Conservation (phyloP, 1,140 invertebrate genomes). For the Pachypsylla venusta region DNA sequence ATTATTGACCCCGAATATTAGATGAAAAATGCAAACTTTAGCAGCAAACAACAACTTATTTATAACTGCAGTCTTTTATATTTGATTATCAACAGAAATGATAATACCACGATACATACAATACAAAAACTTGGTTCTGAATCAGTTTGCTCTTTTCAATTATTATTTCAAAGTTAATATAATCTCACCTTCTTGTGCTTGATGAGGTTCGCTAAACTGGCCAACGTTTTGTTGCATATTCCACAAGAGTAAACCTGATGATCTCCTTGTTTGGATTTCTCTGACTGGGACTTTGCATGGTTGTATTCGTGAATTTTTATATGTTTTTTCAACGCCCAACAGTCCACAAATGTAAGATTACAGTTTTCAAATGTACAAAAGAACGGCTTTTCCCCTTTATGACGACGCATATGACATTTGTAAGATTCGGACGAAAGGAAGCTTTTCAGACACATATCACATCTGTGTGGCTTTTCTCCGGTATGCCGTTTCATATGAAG, state of each 20-base stretch:
- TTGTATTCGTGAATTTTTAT: background rate
- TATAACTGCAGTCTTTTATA: no score
- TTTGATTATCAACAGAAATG: no score
- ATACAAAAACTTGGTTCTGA: no score
- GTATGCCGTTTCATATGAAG: conserved; percentile 41
- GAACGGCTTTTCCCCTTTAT: conserved; percentile 45
- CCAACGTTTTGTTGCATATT: background rate
- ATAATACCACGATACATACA: no score
- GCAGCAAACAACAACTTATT: no score
- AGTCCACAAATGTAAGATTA: conserved; percentile 1
- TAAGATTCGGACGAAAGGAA: conserved; percentile 49
- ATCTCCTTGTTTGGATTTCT: no score
- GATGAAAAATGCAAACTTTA: no score
- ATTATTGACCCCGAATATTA: no score
- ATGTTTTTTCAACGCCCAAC: conserved; percentile 3
- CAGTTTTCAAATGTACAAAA: conserved; percentile 32
- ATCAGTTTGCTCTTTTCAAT: no score
- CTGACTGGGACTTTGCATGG: no score
- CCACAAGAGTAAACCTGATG: background rate
- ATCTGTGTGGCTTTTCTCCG: conserved; percentile 44
- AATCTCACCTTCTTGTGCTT: conserved; percentile 7
- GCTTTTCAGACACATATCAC: conserved; percentile 41
- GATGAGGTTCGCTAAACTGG: background rate
- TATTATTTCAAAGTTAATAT: no score
- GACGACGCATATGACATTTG: conserved; percentile 45